Percentiles rank a stretch among this genome's conserved stretches.
Evolutionary conservation across 2,113 vertebrate species (phyloP).

Genomic region (Cranoglanis bouderius): DNA sequence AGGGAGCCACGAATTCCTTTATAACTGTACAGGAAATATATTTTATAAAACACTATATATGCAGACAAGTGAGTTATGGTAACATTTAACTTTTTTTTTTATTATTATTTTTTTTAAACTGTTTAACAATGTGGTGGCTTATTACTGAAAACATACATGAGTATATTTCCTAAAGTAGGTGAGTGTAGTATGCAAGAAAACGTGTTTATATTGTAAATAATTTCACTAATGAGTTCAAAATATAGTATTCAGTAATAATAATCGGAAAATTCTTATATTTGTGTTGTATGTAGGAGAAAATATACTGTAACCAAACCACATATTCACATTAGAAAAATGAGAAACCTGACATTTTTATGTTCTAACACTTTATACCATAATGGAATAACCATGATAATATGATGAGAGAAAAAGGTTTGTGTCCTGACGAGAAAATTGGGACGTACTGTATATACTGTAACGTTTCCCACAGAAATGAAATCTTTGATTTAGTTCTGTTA

Average conservation of each 20-base stretch:
- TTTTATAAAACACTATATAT: conserved; percentile 21
- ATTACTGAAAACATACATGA: neutral
- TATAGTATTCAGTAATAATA: neutral
- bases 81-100: neutral
- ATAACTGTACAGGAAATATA: conserved; percentile 8
- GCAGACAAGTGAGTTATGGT: neutral
- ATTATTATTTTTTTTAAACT: no score
- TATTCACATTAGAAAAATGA: neutral
- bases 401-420: neutral
- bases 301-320: neutral
- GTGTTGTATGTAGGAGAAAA: neutral
- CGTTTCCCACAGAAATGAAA: neutral
- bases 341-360: neutral
- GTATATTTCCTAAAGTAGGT: neutral
- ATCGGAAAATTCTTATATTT: neutral
- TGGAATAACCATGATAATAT: neutral
- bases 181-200: neutral
- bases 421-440: neutral
- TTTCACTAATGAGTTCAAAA: neutral
- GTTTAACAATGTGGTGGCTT: neutral
- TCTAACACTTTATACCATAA: neutral
- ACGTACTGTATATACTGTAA: neutral
- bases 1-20: neutral
- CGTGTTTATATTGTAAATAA: neutral
- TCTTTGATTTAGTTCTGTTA: neutral